Conservation (phyloP, 2,113 vertebrate genomes). For the Mus pahari region DNA sequence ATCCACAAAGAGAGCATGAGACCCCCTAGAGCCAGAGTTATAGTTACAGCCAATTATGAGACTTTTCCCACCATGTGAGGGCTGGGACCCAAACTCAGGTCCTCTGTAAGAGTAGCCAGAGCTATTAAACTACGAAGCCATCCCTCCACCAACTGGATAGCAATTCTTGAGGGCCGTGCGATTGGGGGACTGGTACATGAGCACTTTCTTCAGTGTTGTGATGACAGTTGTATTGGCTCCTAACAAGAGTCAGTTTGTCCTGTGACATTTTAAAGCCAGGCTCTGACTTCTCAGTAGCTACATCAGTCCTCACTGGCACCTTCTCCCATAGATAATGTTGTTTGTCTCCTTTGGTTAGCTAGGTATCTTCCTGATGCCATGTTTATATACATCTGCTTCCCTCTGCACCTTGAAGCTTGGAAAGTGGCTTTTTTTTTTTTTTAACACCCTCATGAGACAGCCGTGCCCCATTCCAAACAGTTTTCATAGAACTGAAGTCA, state of each 20-base stretch:
- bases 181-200: not conserved
- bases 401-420: not conserved
- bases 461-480: not conserved
- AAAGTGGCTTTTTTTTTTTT: not conserved
- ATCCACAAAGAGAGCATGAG: not conserved
- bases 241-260: no score
- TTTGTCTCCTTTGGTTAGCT: not conserved
- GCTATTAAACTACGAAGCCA: not conserved
- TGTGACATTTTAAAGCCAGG: not conserved
- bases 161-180: not conserved
- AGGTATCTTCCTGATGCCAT: not conserved
- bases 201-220: not conserved
- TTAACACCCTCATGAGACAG: not conserved
- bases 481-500: not conserved
- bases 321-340: not conserved
- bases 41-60: not conserved
- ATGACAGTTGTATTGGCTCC: no score
- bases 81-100: not conserved
- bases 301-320: rapidly evolving
- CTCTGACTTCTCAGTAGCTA: not conserved
- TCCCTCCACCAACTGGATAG: not conserved
- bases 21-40: not conserved
- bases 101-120: not conserved
- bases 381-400: not conserved
- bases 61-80: not conserved